Percentiles rank a stretch among this genome's conserved stretches.
Evolutionary conservation across 2,113 vertebrate species (phyloP).

Genomic region (Anoplopoma fimbria): DNA sequence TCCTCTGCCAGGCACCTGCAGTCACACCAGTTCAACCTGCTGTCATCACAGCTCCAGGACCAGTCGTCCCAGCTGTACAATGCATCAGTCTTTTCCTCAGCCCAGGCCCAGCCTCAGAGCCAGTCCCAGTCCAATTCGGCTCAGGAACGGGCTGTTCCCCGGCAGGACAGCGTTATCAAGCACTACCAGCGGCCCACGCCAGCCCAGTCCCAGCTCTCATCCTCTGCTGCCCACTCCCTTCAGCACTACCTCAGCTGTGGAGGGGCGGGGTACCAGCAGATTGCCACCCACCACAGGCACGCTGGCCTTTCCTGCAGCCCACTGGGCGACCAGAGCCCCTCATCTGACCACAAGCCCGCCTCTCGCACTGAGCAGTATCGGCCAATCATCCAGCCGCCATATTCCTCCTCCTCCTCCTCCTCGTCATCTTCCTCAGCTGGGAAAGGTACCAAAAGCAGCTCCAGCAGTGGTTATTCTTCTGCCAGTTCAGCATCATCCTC

Average conservation of each 20-base stretch:
- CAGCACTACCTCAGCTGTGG: conserved; percentile 96
- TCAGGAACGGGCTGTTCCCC: conserved; percentile 89
- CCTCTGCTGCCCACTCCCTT: conserved; percentile 88
- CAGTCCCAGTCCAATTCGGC: conserved; percentile 81
- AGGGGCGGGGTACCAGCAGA: conserved; percentile 91
- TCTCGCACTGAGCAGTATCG: conserved; percentile 88
- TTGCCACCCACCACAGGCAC: conserved; percentile 85
- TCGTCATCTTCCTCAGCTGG: conserved; percentile 80
- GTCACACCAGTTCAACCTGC: conserved; percentile 93
- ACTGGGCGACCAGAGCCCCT: conserved; percentile 90
- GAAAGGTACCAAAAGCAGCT: conserved; percentile 85
- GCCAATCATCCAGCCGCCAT: conserved; percentile 92
- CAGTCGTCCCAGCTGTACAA: conserved; percentile 92
- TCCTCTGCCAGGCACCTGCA: conserved; percentile 88
- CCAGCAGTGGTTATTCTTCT: conserved; percentile 87
- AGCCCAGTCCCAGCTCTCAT: conserved; percentile 86
- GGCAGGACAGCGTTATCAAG: conserved; percentile 96
- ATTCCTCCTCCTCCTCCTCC: conserved; percentile 82
- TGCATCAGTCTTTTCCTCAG: conserved; percentile 89
- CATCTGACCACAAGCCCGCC: conserved; percentile 80
- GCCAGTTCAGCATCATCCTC: conserved; percentile 85
- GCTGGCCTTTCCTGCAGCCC: conserved; percentile 92
- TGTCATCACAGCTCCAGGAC: conserved; percentile 90
- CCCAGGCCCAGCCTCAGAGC: conserved; percentile 85
- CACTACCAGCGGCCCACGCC: conserved; percentile 94